Percentiles rank a stretch among this genome's conserved stretches.
These are phyloP conservation scores for Smutsia temminckii DNA, from an alignment of 2,797 vertebrate genomes.

Conservation along the genomic window DNA sequence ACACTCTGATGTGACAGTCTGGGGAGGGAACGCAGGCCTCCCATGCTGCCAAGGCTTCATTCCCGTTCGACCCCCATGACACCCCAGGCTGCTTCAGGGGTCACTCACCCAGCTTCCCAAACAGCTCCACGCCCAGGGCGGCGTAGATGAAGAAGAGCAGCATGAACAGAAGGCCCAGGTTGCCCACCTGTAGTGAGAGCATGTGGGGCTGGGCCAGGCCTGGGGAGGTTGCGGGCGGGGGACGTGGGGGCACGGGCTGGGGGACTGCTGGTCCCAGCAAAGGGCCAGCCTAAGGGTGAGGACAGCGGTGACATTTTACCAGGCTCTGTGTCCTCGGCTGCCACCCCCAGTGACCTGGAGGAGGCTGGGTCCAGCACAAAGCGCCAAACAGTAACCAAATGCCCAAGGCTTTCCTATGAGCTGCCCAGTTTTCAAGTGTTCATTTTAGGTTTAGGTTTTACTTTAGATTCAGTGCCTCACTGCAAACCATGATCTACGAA, in stretches of 20 bases:
- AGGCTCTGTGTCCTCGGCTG: neutral
- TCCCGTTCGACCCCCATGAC: accelerated
- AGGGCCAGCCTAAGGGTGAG: neutral
- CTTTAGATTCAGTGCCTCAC: neutral
- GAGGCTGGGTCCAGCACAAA: neutral
- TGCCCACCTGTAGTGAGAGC: slow-evolving; percentile 91
- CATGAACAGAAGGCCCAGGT: slow-evolving; percentile 99
- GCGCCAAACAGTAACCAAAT: accelerated
- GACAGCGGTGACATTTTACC: neutral
- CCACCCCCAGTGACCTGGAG: accelerated
- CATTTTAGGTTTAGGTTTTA: too few species aligned
- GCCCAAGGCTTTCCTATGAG: accelerated
- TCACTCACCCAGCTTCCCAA: slow-evolving; percentile 95
- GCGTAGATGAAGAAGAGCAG: slow-evolving; percentile 99
- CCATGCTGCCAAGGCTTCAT: neutral
- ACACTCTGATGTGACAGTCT: neutral
- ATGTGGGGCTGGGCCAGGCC: neutral
- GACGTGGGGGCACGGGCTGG: too few species aligned
- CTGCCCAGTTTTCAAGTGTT: accelerated
- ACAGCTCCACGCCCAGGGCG: slow-evolving; percentile 97
- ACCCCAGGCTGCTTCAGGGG: accelerated
- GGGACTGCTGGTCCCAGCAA: neutral
- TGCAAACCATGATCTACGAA: accelerated
- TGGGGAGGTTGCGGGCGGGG: neutral
- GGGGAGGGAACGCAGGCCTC: neutral